Conservation (phyloP, 2,113 vertebrate genomes). For the Andinoacara biseriatus region DNA sequence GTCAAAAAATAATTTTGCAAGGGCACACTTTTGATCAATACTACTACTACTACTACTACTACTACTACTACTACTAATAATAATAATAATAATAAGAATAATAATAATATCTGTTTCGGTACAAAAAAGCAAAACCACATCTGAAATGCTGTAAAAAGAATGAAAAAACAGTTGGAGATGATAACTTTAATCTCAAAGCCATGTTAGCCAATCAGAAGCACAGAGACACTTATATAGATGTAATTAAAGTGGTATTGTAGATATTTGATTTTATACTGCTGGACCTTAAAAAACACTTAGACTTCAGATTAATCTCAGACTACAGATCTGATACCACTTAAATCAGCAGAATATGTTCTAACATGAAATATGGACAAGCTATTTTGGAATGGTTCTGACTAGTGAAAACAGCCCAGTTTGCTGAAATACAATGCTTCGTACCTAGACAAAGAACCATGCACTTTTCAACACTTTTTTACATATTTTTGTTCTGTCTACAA, state of each 20-base stretch:
- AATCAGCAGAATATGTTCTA: constrained; percentile 38
- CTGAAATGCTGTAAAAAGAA: not conserved
- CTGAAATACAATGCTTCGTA: constrained; percentile 10
- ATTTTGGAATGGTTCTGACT: constrained; percentile 18
- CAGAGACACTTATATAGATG: not conserved
- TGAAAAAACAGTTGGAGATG: not conserved
- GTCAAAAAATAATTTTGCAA: too few relatives aligned
- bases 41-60: too few relatives aligned
- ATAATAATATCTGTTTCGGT: too few relatives aligned
- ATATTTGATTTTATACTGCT: constrained; percentile 24
- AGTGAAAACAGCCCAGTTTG: constrained; percentile 1
- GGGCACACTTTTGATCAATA: too few relatives aligned
- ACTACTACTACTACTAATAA: too few relatives aligned
- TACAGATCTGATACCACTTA: not conserved
- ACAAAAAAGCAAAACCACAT: too few relatives aligned
- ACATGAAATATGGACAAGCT: constrained; percentile 19
- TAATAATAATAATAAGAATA: too few relatives aligned
- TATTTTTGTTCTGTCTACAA: too few relatives aligned
- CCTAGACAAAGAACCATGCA: not conserved
- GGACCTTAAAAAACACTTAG: constrained; percentile 6
- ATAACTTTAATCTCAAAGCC: not conserved
- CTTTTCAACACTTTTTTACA: not conserved
- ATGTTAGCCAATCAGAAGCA: not conserved
- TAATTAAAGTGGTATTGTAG: constrained; percentile 49
- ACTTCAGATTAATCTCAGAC: constrained; percentile 42